Evolutionary conservation across 2,888 invertebrate genomes (phyloP), one percentile per base, ranked within the genome.

Genomic region (Torymus aiolomorphi): DNA sequence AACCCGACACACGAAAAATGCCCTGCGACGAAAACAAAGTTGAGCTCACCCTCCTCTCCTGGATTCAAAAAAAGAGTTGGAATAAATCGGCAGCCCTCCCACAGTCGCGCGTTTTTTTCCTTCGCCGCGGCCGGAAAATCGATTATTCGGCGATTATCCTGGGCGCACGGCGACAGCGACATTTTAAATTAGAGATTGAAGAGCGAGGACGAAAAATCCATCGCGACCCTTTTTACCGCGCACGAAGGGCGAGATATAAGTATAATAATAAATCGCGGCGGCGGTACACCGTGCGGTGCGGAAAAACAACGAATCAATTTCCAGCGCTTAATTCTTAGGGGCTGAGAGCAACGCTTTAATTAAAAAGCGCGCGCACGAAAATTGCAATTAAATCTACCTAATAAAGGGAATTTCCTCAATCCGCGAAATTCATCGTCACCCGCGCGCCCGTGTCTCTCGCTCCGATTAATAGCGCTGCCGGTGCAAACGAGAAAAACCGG

Each of bases 121-220:
- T 54, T 20, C 49, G 0, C 18, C 24, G 16, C 49, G 18, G 51
- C 52, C 2, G n/a, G 24, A 51, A 54, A 74, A 79, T 75, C 74
- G 79, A 79, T 79, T 62, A 70, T 79, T 79, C 56, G 69, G 57
- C 69, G 62, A 79, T 79, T 75, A 79, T 70, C 77, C 56, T 10
- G 18, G 13, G 18, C 16, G 24, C 18, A 20, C 63, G n/a, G 49
- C 2, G 49, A 18, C 1, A 31, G 59, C 18, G 56, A 56, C 57
- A 51, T 24, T 72, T 57, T 14, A 72, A 78, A 78, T 78, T 78
- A 66, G 71, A 78, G 56, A 66, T 78, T 72, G 72, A 78, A 77
- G 71, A 77, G 76, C 42, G 42, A 42, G 42, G 42, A 42, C 42
- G 42, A 8, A 42, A 42, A 42, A 42, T 42, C 42, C 42, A 5